Evolutionary conservation across 2,797 vertebrate species (phyloP).

Genomic region (Pampus argenteus): DNA sequence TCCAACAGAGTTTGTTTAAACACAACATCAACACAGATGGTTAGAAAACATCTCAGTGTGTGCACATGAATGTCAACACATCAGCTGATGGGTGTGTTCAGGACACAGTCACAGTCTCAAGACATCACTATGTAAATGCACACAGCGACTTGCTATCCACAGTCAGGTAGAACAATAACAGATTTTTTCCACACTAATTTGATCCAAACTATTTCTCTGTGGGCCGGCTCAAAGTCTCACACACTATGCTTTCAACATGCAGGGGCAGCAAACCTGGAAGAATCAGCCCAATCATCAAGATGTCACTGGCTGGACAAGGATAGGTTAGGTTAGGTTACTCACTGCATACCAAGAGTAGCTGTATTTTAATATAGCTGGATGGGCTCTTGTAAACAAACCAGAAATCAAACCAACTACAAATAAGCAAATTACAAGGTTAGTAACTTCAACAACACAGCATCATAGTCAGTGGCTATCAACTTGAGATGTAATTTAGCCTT

Average conservation of each 20-base stretch:
- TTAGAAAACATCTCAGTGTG: background rate
- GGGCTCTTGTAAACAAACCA: background rate
- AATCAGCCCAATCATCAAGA: constrained; percentile 30
- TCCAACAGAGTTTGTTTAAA: background rate
- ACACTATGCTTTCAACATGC: constrained; percentile 36
- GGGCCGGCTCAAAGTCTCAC: constrained; percentile 44
- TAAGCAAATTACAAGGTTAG: background rate
- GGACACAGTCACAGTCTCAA: background rate
- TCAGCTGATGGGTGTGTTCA: background rate
- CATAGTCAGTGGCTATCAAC: background rate
- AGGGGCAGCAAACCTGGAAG: constrained; percentile 28
- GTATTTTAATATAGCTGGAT: background rate
- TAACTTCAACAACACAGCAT: background rate
- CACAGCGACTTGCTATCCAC: constrained; percentile 1
- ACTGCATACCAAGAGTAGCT: background rate
- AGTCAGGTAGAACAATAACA: background rate
- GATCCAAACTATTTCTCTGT: constrained; percentile 25
- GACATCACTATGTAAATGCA: background rate
- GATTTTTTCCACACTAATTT: constrained; percentile 15
- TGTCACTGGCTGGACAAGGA: constrained; percentile 2
- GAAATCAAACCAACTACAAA: too few species aligned
- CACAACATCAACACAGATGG: background rate
- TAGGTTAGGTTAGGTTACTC: too few species aligned
- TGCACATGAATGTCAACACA: background rate
- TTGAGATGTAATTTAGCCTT: too few species aligned